These are phyloP conservation scores for Neopelma chrysocephalum DNA, from an alignment of 2,797 vertebrate species.

Conservation along the genomic window DNA sequence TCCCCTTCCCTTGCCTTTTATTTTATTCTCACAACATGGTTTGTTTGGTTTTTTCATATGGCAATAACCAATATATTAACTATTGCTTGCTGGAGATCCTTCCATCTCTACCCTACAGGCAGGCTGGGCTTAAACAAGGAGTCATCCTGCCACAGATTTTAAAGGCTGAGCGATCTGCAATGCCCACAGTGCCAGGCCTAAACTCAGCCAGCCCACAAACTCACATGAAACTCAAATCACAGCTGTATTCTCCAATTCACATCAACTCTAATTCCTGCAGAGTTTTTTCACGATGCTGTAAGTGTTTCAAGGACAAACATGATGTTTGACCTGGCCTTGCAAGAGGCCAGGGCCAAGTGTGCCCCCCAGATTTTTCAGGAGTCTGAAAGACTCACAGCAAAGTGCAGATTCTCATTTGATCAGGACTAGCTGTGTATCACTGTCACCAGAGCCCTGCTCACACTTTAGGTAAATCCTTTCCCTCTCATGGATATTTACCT, in stretches of 20 bases:
- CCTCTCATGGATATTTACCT: background rate
- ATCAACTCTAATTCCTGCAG: background rate
- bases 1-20: background rate
- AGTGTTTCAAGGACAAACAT: background rate
- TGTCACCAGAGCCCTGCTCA: no score
- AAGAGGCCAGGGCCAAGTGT: fast-evolving
- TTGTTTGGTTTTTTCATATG: background rate
- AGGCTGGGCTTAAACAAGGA: background rate
- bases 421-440: background rate
- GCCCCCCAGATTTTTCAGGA: background rate
- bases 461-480: background rate
- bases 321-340: no score
- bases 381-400: background rate
- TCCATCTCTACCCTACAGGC: background rate
- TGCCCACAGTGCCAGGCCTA: background rate
- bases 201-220: background rate
- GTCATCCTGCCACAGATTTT: background rate
- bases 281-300: background rate
- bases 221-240: background rate
- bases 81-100: background rate
- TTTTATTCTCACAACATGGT: background rate
- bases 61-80: background rate
- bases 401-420: background rate
- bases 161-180: background rate
- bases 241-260: background rate